phyloP scores from a whole-genome alignment of 1,140 invertebrate species.

The Calliphora vicina region DNA sequence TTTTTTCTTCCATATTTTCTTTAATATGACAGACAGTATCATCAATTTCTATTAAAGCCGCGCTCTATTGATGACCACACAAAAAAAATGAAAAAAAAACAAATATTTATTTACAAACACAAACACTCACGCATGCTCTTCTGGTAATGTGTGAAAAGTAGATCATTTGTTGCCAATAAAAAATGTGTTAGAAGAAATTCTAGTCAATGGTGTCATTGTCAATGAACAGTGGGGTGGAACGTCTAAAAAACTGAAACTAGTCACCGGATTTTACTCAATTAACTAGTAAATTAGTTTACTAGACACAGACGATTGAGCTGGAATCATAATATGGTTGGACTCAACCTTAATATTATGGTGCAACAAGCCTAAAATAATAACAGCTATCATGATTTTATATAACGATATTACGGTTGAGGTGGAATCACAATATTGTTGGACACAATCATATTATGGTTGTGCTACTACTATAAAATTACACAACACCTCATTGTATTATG shows the following conservation, averaged over 20 bases:
- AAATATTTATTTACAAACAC: not conserved
- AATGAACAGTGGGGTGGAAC: not conserved
- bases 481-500: no score
- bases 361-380: no score
- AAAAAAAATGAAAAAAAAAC: not conserved
- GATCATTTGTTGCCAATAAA: not conserved
- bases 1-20: not conserved
- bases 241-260: not conserved
- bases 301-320: no score
- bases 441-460: no score
- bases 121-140: not conserved
- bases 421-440: no score
- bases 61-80: not conserved
- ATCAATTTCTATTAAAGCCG: not conserved
- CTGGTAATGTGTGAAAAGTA: not conserved
- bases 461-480: no score
- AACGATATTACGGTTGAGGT: no score
- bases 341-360: no score
- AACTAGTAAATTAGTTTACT: no score
- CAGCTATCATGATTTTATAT: no score
- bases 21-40: not conserved
- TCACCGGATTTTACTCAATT: no score
- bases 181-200: conserved; percentile 16
- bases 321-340: no score
- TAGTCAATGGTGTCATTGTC: conserved; percentile 27